phyloP scores from a whole-genome alignment of 2,888 invertebrate genomes.

The Catocala nupta region DNA sequence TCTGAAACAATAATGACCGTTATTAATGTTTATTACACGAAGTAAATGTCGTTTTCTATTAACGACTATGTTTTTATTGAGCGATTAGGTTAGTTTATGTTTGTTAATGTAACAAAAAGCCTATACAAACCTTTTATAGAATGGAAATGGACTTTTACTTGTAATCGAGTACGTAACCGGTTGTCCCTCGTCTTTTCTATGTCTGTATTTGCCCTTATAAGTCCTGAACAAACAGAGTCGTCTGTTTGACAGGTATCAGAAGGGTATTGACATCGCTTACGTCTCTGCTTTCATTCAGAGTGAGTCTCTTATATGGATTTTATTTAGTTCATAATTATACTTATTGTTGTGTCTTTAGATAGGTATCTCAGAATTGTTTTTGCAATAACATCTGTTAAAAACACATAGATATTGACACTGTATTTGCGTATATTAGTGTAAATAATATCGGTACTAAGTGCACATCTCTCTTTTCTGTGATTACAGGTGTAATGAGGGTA shows the following conservation, averaged over 20 bases:
- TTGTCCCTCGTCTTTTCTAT: constrained; percentile 6
- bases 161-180: constrained; percentile 16
- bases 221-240: constrained; percentile 28
- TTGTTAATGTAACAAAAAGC: constrained; percentile 10
- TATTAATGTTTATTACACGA: constrained; percentile 23
- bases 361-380: not conserved
- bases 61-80: not conserved
- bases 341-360: not conserved
- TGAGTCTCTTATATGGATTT: not conserved
- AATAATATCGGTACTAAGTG: constrained; percentile 11
- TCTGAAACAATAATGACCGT: constrained; percentile 17
- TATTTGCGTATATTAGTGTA: constrained; percentile 1
- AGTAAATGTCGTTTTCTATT: constrained; percentile 12
- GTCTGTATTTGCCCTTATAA: constrained; percentile 25
- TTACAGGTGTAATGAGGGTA: not conserved
- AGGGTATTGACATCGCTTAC: constrained; percentile 24
- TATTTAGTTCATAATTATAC: not conserved
- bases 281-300: constrained; percentile 8
- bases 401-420: not conserved
- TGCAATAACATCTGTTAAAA: constrained; percentile 5
- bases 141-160: constrained; percentile 13
- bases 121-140: not conserved
- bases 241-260: constrained; percentile 18
- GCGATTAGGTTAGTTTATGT: not conserved
- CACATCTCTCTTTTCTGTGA: constrained; percentile 5